A percentile compares a stretch with the other conserved stretches of the same genome.
Conservation (phyloP, 2,113 vertebrate genomes). For the Limnothrissa miodon region DNA sequence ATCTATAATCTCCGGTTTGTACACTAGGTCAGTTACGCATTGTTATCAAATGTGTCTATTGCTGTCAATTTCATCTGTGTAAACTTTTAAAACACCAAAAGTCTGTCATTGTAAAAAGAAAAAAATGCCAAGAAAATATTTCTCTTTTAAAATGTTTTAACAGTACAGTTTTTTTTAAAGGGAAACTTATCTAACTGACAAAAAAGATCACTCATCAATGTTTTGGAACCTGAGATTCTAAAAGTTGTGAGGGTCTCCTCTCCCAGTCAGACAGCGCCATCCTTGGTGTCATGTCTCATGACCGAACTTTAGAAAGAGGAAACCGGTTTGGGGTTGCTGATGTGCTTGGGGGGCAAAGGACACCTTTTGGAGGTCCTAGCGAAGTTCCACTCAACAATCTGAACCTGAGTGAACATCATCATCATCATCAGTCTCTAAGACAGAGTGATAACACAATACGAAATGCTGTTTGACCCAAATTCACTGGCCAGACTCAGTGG, state of each 20-base stretch:
- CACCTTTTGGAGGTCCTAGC: constrained; percentile 22
- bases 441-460: not conserved
- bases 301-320: constrained; percentile 22
- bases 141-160: constrained; percentile 65
- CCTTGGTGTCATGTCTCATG: constrained; percentile 26
- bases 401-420: constrained; percentile 45
- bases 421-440: not conserved
- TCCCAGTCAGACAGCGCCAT: constrained; percentile 39
- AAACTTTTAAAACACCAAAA: constrained; percentile 56
- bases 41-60: constrained; percentile 49
- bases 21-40: constrained; percentile 8
- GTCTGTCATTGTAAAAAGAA: constrained; percentile 61
- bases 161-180: constrained; percentile 54
- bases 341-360: constrained; percentile 44
- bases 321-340: constrained; percentile 32
- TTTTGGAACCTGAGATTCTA: constrained; percentile 75
- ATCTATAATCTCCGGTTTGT: not conserved
- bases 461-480: not conserved
- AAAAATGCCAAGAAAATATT: constrained; percentile 52
- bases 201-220: constrained; percentile 60
- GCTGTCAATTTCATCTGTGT: constrained; percentile 65
- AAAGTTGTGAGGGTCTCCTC: constrained; percentile 51
- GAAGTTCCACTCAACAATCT: constrained; percentile 28
- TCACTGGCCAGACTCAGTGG: not conserved
- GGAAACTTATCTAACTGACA: constrained; percentile 56